Conservation (phyloP, 2,888 invertebrate species). For the Invenusta paracnida region DNA sequence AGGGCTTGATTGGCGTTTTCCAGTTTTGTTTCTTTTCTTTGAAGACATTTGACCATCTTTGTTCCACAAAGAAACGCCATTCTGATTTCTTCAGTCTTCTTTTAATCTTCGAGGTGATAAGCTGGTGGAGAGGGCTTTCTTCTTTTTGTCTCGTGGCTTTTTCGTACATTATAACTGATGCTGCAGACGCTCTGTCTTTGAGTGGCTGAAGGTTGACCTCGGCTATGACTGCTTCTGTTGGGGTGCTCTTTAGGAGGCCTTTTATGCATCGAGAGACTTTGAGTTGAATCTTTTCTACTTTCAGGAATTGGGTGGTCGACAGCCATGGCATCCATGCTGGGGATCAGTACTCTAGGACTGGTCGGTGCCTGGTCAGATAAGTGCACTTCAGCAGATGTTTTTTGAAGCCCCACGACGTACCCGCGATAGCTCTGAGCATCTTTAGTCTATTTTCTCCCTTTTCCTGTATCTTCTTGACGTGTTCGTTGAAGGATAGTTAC, state of each 20-base stretch:
- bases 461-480: neutral
- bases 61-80: neutral
- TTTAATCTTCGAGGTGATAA: neutral
- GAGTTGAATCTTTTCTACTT: neutral
- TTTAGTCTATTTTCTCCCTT: neutral
- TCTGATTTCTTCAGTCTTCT: neutral
- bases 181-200: too few relatives aligned
- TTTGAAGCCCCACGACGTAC: neutral
- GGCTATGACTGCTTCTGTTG: neutral
- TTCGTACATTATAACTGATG: neutral
- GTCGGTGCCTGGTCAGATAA: neutral
- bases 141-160: neutral
- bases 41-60: neutral
- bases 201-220: neutral
- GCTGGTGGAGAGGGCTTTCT: neutral
- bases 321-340: neutral
- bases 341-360: neutral
- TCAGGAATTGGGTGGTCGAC: neutral
- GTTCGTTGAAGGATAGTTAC: neutral
- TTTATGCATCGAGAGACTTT: too few relatives aligned
- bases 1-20: neutral
- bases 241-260: neutral
- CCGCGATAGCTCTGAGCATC: neutral
- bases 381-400: neutral
- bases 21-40: neutral